Conservation (phyloP, 2,113 vertebrate species). For the Callospermophilus lateralis region DNA sequence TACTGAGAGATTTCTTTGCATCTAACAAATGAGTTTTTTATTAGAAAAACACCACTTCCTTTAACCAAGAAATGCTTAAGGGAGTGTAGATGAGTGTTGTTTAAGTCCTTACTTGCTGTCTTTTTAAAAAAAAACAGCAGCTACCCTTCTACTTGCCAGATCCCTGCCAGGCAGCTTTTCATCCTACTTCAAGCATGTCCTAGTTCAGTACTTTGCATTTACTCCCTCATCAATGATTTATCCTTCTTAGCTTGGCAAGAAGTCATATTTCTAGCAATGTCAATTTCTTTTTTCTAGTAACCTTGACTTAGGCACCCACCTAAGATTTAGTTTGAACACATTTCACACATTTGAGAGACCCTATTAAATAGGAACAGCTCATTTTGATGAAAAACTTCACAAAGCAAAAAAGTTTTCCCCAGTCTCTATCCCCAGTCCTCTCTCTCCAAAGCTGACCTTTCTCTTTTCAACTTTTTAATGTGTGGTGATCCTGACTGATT, state of each 20-base stretch:
- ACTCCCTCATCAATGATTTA: slow-evolving; percentile 68
- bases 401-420: slow-evolving; percentile 49
- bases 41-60: slow-evolving; percentile 58
- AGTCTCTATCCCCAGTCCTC: neutral
- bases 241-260: slow-evolving; percentile 73
- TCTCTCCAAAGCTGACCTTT: slow-evolving; percentile 72
- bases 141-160: slow-evolving; percentile 41
- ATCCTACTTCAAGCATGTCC: slow-evolving; percentile 31
- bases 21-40: slow-evolving; percentile 63
- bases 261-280: slow-evolving; percentile 64
- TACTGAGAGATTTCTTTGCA: slow-evolving; percentile 51
- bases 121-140: slow-evolving; percentile 52
- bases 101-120: slow-evolving; percentile 15
- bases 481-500: slow-evolving; percentile 71
- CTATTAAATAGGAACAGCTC: slow-evolving; percentile 43
- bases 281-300: slow-evolving; percentile 75
- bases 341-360: slow-evolving; percentile 35
- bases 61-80: slow-evolving; percentile 16
- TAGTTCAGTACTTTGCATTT: slow-evolving; percentile 52
- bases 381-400: slow-evolving; percentile 72
- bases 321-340: slow-evolving; percentile 76
- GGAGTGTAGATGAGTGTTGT: neutral
- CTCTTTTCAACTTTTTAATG: slow-evolving; percentile 53
- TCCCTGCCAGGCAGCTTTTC: slow-evolving; percentile 44
- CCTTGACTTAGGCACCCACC: slow-evolving; percentile 64